Evolutionary conservation across 2,888 invertebrate genomes (phyloP).

Genomic region (Germaria angustata): DNA sequence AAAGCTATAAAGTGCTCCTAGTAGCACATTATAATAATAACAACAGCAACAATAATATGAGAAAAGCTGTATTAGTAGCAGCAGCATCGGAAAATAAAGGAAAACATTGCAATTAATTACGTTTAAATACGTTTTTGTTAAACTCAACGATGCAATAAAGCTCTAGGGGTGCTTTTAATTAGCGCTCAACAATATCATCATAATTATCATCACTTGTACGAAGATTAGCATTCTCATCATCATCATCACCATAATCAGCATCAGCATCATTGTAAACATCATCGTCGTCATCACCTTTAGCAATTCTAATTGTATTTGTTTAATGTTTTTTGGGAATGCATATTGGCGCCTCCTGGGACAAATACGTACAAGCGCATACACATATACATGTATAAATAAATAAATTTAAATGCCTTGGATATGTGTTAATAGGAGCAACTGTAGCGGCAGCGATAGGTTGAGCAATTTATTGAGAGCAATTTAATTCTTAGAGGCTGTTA

Average conservation of each 20-base stretch:
- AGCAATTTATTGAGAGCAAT: neutral
- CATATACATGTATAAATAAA: no score
- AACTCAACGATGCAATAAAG: conserved; percentile 63
- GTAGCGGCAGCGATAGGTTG: neutral
- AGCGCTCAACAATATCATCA: conserved; percentile 65
- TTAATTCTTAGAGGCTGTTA: neutral
- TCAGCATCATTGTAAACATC: neutral
- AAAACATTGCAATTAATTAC: conserved; percentile 70
- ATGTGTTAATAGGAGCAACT: neutral
- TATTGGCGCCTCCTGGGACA: conserved; percentile 57
- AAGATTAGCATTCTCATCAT: conserved; percentile 42
- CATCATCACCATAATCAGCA: neutral
- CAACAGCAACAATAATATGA: conserved; percentile 36
- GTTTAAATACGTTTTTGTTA: conserved; percentile 65
- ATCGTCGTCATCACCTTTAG: conserved; percentile 27
- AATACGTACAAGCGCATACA: conserved; percentile 1
- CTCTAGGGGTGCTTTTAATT: conserved; percentile 67
- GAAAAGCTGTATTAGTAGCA: conserved; percentile 22
- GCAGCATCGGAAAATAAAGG: conserved; percentile 51
- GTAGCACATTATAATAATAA: conserved; percentile 52
- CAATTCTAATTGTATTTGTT: conserved; percentile 29
- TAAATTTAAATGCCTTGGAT: neutral
- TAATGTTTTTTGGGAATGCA: conserved; percentile 31
- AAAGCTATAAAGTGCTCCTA: conserved; percentile 57
- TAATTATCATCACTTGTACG: conserved; percentile 46